Conservation (phyloP, 2,113 vertebrate genomes). For the Cyprinodon variegatus region DNA sequence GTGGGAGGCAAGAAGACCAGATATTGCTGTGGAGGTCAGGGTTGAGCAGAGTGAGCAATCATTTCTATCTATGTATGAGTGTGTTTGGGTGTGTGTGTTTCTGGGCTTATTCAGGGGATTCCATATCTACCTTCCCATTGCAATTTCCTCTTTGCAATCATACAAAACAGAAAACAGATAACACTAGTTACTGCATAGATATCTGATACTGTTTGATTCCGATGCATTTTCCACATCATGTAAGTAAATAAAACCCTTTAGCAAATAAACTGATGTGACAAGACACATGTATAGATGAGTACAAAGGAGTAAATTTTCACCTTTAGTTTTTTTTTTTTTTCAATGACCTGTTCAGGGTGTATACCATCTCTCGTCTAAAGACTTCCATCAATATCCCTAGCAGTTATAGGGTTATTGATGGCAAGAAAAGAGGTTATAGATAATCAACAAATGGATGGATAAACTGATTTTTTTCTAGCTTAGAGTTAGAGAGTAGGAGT, state of each 20-base stretch:
- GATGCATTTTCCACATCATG: constrained; percentile 9
- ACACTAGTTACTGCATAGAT: constrained; percentile 55
- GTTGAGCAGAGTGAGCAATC: constrained; percentile 67
- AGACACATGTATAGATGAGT: background rate
- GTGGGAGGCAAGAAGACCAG: constrained; percentile 56
- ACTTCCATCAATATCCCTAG: no score
- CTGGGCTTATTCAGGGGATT: constrained; percentile 23
- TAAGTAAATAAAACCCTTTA: constrained; percentile 43
- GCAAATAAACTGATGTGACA: background rate
- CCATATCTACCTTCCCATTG: constrained; percentile 53
- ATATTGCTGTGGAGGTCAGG: constrained; percentile 73
- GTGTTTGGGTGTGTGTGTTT: constrained; percentile 29
- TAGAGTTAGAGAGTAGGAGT: no score
- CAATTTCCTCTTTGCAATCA: constrained; percentile 68
- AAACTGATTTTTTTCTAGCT: no score
- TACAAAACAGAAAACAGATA: constrained; percentile 65
- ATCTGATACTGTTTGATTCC: constrained; percentile 60
- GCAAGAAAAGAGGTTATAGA: no score
- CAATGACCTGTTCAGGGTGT: no score
- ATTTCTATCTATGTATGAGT: constrained; percentile 38
- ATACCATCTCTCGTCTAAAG: no score
- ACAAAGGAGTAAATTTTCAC: background rate
- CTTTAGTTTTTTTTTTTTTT: background rate
- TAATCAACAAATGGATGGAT: no score
- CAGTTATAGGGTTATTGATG: no score